phyloP scores from a whole-genome alignment of 2,797 vertebrate species.

The Macrochelys suwanniensis region DNA sequence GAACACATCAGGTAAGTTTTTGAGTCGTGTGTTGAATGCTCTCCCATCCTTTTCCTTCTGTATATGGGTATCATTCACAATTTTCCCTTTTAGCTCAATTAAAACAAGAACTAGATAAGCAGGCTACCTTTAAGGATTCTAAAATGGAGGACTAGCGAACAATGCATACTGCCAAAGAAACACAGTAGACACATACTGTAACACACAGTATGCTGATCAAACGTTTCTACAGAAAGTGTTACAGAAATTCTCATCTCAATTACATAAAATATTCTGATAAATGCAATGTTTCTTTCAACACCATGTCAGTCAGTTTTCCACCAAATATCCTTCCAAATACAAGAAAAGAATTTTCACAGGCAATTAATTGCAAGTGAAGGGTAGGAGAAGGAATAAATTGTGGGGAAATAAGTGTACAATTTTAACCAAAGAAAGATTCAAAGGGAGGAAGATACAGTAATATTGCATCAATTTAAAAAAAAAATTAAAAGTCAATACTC shows the following conservation, averaged over 20 bases:
- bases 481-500: neutral
- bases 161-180: neutral
- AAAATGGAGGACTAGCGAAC: neutral
- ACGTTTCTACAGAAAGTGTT: neutral
- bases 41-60: neutral
- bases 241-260: neutral
- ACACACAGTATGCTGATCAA: neutral
- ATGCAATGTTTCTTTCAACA: neutral
- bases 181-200: neutral
- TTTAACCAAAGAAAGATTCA: neutral
- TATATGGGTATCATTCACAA: neutral
- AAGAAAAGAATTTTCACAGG: too few species aligned
- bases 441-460: neutral
- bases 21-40: neutral
- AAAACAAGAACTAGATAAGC: neutral
- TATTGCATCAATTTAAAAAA: neutral
- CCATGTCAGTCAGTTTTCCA: neutral
- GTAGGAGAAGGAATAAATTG: neutral
- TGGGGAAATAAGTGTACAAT: neutral
- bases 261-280: neutral
- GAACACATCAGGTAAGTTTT: neutral
- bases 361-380: too few species aligned
- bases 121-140: neutral
- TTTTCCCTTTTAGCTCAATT: neutral
- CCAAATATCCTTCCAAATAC: rapidly evolving